These are phyloP conservation scores for Cavia porcellus DNA, from an alignment of 2,113 vertebrate species.

Conservation along the genomic window DNA sequence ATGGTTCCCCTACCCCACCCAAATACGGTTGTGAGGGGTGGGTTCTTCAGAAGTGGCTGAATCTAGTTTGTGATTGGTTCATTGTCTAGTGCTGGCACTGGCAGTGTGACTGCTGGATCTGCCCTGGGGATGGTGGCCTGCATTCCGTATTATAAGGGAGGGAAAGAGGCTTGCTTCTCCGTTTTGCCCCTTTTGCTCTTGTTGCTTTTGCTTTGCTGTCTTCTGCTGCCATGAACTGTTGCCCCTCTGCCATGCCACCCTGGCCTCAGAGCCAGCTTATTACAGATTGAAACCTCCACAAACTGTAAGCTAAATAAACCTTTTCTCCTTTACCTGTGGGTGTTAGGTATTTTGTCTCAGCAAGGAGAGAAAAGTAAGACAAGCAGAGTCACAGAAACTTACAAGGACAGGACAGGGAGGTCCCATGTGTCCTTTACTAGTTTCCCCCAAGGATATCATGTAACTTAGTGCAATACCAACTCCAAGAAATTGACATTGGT, in stretches of 20 bases:
- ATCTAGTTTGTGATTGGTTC: background rate
- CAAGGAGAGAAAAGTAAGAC: background rate
- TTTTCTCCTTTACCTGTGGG: background rate
- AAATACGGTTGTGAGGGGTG: background rate
- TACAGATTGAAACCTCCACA: background rate
- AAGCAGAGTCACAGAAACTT: background rate
- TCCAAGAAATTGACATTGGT: background rate
- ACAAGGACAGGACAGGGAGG: background rate
- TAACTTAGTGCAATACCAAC: background rate
- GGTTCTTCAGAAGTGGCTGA: background rate
- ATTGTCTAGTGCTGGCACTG: background rate
- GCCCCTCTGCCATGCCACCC: no score
- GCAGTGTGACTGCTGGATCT: background rate
- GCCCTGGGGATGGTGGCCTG: no score
- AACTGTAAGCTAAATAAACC: background rate
- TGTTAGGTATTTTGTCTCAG: background rate
- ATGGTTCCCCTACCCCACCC: background rate
- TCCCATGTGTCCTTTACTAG: background rate
- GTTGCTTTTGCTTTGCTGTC: background rate
- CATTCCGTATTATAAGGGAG: background rate
- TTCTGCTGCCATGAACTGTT: no score
- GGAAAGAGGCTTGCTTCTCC: background rate
- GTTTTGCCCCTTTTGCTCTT: background rate
- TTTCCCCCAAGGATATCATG: background rate
- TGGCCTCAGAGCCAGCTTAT: background rate